These are phyloP conservation scores for Rhamphomyia laevipes DNA, from an alignment of 2,888 invertebrate genomes.

Conservation along the genomic window DNA sequence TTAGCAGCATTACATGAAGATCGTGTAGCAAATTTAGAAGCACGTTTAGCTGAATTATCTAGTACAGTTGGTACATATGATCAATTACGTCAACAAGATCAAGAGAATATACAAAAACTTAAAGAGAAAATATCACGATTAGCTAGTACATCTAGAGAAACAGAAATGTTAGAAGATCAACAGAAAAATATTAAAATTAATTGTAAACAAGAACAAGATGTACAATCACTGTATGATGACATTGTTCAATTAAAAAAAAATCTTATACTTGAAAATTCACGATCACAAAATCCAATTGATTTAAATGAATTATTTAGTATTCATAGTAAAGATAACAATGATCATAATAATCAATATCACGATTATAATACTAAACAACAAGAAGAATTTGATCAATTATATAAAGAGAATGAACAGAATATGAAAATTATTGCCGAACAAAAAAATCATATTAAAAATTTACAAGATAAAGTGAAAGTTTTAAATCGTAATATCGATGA, in stretches of 20 bases:
- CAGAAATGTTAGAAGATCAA: neutral
- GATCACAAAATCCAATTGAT: constrained; percentile 48
- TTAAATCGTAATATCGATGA: constrained; percentile 50
- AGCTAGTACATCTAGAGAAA: constrained; percentile 12
- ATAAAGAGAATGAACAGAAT: constrained; percentile 29
- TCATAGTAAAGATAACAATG: constrained; percentile 18
- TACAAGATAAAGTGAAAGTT: constrained; percentile 55
- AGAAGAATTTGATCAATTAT: constrained; percentile 56
- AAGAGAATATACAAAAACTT: constrained; percentile 56
- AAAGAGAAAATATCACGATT: constrained; percentile 28
- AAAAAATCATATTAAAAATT: constrained; percentile 48
- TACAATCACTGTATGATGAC: constrained; percentile 49
- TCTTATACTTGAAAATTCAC: constrained; percentile 47
- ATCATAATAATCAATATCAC: constrained; percentile 47
- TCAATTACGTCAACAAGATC: constrained; percentile 56
- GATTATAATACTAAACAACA: constrained; percentile 51
- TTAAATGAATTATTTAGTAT: constrained; percentile 42
- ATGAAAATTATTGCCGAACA: constrained; percentile 33
- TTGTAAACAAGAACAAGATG: constrained; percentile 33
- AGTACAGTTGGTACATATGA: constrained; percentile 69
- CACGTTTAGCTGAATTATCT: constrained; percentile 64
- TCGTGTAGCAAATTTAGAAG: constrained; percentile 63
- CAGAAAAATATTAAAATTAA: too few species aligned
- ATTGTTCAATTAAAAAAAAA: constrained; percentile 51
- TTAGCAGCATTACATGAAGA: constrained; percentile 62